Conservation (phyloP, 2,113 vertebrate genomes). For the Nannospalax galili region DNA sequence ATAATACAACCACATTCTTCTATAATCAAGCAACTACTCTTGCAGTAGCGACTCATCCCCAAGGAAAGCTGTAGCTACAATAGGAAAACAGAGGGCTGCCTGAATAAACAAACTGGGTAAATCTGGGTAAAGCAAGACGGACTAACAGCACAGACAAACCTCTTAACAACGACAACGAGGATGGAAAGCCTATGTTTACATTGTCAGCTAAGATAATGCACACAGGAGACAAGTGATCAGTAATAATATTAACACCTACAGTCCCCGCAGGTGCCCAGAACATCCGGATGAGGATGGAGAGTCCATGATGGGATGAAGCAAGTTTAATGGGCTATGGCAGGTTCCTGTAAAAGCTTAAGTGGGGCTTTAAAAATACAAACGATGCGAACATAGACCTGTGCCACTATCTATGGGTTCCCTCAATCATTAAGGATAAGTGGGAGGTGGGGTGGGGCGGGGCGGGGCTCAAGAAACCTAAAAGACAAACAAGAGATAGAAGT, state of each 20-base stretch:
- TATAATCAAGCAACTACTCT: too few relatives aligned
- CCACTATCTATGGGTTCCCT: too few relatives aligned
- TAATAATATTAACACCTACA: background rate
- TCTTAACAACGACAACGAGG: too few relatives aligned
- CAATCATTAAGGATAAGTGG: slow-evolving; percentile 17
- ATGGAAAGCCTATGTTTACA: background rate
- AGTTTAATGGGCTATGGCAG: background rate
- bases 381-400: background rate
- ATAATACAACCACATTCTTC: background rate
- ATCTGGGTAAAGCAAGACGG: background rate
- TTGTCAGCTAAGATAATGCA: background rate
- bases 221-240: background rate
- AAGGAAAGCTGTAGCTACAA: background rate
- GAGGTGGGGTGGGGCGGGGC: background rate
- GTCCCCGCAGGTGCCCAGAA: background rate
- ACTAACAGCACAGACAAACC: background rate
- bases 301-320: background rate
- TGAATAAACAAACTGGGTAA: background rate
- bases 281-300: background rate
- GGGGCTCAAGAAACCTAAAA: slow-evolving; percentile 21
- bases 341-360: background rate
- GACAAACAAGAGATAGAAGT: background rate
- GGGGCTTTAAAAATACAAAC: slow-evolving; percentile 30
- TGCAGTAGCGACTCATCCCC: background rate
- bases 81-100: background rate